Evolutionary conservation across 2,797 vertebrate species (phyloP).

Genomic region (Rhynchotus rufescens): DNA sequence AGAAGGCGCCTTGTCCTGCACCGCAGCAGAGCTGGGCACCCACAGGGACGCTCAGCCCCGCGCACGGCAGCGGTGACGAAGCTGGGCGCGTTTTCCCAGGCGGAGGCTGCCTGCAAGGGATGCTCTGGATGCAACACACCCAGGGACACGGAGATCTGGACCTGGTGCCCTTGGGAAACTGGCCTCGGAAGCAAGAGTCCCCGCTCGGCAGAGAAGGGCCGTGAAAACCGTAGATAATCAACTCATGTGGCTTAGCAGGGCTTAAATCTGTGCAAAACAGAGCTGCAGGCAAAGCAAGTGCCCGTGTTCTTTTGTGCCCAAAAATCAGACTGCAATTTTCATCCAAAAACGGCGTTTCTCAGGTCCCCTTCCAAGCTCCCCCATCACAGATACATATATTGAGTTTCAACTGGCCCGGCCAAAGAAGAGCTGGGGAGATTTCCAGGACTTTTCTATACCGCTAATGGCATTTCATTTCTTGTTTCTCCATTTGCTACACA

Average conservation of each 20-base stretch:
- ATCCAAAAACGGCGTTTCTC: background rate
- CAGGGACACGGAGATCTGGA: background rate
- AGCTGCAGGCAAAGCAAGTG: background rate
- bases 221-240: background rate
- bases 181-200: background rate
- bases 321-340: background rate
- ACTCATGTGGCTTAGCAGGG: background rate
- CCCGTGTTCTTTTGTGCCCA: background rate
- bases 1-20: no score
- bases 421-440: background rate
- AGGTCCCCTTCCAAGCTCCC: background rate
- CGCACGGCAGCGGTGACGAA: fast-evolving
- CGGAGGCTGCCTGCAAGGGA: fast-evolving
- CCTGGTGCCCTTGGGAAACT: fast-evolving
- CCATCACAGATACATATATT: background rate
- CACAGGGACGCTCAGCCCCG: no score
- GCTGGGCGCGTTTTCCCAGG: background rate
- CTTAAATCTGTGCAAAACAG: background rate
- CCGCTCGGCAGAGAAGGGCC: background rate
- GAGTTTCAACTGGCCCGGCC: fast-evolving
- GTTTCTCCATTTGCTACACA: background rate
- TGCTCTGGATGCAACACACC: background rate
- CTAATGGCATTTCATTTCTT: background rate
- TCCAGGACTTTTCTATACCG: background rate
- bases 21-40: no score